Base-by-base conservation (phyloP, 2,888 invertebrate genomes). In the Morpho deidamia region DNA sequence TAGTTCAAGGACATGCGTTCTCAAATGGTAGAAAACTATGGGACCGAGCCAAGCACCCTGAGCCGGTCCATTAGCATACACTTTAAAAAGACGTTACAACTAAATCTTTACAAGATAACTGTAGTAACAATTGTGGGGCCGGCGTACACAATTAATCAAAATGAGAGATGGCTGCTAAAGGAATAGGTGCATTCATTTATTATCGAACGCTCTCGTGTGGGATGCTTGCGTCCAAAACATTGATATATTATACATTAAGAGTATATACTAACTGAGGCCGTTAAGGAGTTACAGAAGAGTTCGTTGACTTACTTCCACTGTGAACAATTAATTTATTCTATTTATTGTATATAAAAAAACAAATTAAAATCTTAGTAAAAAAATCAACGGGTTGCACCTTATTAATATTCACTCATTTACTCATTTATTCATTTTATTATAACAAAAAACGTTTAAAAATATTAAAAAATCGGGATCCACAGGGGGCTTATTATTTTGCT, bases 21-120 rank as follows among this genome's bases (percentile, higher is more conserved):
- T 41, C 14, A 33, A 33, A 34, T n/a, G 7, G 23, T 23, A 35
- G 12, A 44, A 33, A 39, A 45, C 40, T 44, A 35, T 39, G 43
- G 11, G 41, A n/a, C 12, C 33, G 7, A 23, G 11, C 11, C 46
- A 37, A 51, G 42, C 42, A n/a, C 14, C 40, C 12, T 23, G 23
- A 10, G n/a, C n/a, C 49, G 44, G 37, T 47, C 46, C 51, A 53
- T 59, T 57, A 61, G 50, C 35, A 39, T 44, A 63, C 66, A 66
- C 69, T 76, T 78, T 81, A 80, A 75, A 78, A 73, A 70, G 71
- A 73, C 78, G 79, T 83, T 81, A 83, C 81, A 81, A 72, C 81
- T 79, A 81, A 81, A 85, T 84, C 79, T 77, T 69, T 46, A 55
- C 39, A 61, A 74, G 77, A 81, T 82, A 83, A 75, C 71, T 69